A percentile compares a stretch with the other conserved stretches of the same genome.
Evolutionary conservation across 2,888 invertebrate genomes (phyloP).

Genomic region (Abrostola triplasia): DNA sequence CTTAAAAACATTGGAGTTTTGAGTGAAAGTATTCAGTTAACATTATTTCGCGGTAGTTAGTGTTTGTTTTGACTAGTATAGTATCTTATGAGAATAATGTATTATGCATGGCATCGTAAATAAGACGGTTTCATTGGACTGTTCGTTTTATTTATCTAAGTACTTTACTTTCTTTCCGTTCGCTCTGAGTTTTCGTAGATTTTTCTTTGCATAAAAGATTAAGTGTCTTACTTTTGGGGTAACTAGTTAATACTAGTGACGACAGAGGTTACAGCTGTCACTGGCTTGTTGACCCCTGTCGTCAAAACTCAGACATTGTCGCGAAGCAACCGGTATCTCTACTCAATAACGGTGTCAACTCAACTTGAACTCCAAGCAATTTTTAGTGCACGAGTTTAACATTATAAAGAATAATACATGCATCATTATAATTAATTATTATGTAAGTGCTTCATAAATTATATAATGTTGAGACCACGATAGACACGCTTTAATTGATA

Average conservation of each 20-base stretch:
- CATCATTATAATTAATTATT: background rate
- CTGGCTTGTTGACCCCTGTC: background rate
- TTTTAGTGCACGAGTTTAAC: background rate
- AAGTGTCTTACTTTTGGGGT: background rate
- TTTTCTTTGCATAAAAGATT: background rate
- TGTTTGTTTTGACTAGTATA: too few relatives aligned
- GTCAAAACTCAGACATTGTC: background rate
- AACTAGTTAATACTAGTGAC: background rate
- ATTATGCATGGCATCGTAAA: too few relatives aligned
- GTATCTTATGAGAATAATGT: too few relatives aligned
- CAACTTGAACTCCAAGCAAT: background rate
- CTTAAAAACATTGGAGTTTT: too few relatives aligned
- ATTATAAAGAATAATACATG: background rate
- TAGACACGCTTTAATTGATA: conserved; percentile 2
- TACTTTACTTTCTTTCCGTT: too few relatives aligned
- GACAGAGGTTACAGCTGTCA: background rate
- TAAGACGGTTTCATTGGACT: too few relatives aligned
- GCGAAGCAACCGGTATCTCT: conserved; percentile 1
- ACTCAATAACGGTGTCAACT: background rate
- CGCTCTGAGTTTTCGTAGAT: background rate
- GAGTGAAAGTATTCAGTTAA: too few relatives aligned
- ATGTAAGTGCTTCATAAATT: conserved; percentile 1
- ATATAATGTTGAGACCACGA: conserved; percentile 1
- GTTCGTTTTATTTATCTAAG: too few relatives aligned
- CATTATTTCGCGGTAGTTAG: too few relatives aligned